A percentile compares a stretch with the other conserved stretches of the same genome.
phyloP scores from a whole-genome alignment of 2,113 vertebrate species.

The Corythaeola cristata region DNA sequence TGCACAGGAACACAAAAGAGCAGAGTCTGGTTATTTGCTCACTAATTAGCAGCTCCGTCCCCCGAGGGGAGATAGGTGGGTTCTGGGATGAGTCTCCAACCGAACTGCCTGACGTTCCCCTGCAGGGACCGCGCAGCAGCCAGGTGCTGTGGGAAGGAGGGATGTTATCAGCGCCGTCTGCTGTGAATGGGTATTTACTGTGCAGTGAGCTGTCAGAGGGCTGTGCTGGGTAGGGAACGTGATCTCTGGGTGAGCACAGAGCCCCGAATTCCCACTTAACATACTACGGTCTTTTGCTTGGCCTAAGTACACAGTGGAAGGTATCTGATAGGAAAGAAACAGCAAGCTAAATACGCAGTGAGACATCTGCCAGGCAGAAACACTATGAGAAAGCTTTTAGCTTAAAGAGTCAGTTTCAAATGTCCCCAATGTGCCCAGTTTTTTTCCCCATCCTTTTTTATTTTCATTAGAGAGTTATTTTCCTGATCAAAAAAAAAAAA shows the following conservation, averaged over 20 bases:
- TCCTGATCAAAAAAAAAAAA: neutral
- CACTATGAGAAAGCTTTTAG: neutral
- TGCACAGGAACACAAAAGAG: neutral
- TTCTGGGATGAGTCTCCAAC: neutral
- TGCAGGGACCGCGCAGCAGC: neutral
- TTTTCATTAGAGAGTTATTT: neutral
- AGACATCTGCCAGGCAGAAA: neutral
- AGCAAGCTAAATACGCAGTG: neutral
- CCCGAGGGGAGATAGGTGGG: neutral
- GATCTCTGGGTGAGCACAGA: neutral
- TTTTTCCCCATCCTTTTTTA: neutral
- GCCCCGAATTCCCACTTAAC: neutral
- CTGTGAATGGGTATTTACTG: constrained; percentile 58
- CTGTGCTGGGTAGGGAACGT: neutral
- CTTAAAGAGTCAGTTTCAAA: neutral
- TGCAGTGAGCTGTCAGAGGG: constrained; percentile 38
- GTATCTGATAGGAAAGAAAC: neutral
- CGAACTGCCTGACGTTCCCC: neutral
- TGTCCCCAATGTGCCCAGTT: neutral
- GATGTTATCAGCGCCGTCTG: constrained; percentile 40
- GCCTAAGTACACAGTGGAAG: neutral
- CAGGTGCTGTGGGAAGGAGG: constrained; percentile 24
- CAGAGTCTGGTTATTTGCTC: constrained; percentile 39
- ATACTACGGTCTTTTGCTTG: neutral
- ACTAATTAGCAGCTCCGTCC: constrained; percentile 2